Evolutionary conservation across 2,797 vertebrate genomes (phyloP).

Genomic region (Chaunax sp.): DNA sequence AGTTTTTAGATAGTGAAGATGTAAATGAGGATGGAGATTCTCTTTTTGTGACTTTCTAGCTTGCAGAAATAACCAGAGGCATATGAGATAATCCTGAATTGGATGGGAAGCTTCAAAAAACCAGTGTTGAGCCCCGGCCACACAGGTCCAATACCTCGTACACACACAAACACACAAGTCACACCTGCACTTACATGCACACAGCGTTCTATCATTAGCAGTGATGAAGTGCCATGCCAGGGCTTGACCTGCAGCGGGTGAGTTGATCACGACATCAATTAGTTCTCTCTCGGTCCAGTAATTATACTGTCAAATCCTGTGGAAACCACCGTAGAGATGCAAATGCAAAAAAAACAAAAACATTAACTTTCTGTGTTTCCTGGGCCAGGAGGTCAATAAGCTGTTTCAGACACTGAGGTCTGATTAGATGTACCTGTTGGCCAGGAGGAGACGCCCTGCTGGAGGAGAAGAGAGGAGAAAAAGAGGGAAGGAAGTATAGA

Average conservation of each 20-base stretch:
- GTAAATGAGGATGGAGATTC: slow-evolving; percentile 10
- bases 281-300: slow-evolving; percentile 50
- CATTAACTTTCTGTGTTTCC: slow-evolving; percentile 46
- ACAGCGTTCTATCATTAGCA: slow-evolving; percentile 60
- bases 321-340: slow-evolving; percentile 42
- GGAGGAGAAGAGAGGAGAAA: background rate
- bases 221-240: slow-evolving; percentile 61
- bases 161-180: slow-evolving; percentile 24
- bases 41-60: slow-evolving; percentile 29
- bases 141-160: background rate
- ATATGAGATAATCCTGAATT: background rate
- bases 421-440: slow-evolving; percentile 50
- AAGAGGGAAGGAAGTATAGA: background rate
- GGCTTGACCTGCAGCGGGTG: slow-evolving; percentile 59
- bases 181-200: slow-evolving; percentile 23
- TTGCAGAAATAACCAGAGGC: slow-evolving; percentile 24
- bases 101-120: background rate
- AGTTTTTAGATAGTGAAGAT: slow-evolving; percentile 8
- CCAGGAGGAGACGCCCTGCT: background rate
- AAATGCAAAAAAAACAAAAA: slow-evolving; percentile 22
- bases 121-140: slow-evolving; percentile 1
- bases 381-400: slow-evolving; percentile 58
- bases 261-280: slow-evolving; percentile 68
- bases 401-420: slow-evolving; percentile 44
- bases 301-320: slow-evolving; percentile 67